Base-by-base conservation (phyloP, 1,140 invertebrate species). In the Brachionus rubens region DNA sequence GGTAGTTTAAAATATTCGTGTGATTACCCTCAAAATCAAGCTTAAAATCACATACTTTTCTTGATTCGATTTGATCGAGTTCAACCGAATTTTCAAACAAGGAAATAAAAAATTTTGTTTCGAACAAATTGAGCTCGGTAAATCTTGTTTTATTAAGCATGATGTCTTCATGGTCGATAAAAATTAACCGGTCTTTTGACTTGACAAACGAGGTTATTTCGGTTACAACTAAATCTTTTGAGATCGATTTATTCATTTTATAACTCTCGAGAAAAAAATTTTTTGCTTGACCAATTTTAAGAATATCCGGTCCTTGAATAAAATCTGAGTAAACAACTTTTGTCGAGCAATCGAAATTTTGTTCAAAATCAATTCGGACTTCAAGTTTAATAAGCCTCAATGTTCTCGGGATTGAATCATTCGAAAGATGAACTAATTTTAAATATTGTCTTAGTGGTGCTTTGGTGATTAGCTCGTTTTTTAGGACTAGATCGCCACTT, bases 81-180 rank as follows among this genome's bases (percentile, higher is more conserved):
- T 59, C 19, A 2, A 1, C 9, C n/a, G 3, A 12, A 36, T 12
- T 28, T 26, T 59, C 19, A 36, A 36, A 36, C 2, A n/a, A 14
- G 10, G 54, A 59, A 36, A 59, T 16, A 59, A 59, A 59, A 59
- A 59, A 59, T 36, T 36, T 7, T 33, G 36, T 19, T 59, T 59
- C 19, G 10, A 7, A 16, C 3, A 59, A 19, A 36, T 10, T 36
- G 33, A 33, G 33, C 9, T 59, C 30, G 1, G n/a, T 36, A 6
- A 59, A 19, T 19, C 16, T 59, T 59, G 54, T 59, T 16, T 9
- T 33, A 36, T 59, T 59, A 36, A 59, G 54, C 3, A 28, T 33
- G 6, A 59, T 36, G 19, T n/a, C 16, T 10, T 30, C 54, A 59
- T 40, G 16, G 30, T 59, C 54, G n/a, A 59, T 33, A 16, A 19